Percentiles rank a stretch among this genome's conserved stretches.
phyloP scores from a whole-genome alignment of 1,140 invertebrate species.

The Zaprionus taronus region DNA sequence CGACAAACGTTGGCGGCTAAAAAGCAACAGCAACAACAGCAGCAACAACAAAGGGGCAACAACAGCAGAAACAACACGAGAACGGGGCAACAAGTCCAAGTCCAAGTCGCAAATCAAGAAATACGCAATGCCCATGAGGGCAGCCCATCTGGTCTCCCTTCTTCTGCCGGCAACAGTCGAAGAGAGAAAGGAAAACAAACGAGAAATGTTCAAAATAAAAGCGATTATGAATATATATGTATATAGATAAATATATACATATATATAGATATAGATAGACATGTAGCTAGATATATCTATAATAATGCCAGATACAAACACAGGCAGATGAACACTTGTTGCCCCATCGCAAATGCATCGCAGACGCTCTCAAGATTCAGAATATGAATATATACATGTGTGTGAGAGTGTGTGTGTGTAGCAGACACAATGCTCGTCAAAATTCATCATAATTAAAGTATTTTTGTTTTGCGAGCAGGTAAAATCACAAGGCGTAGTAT shows the following conservation, averaged over 20 bases:
- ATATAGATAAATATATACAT: not conserved
- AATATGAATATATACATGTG: slow-evolving; percentile 13
- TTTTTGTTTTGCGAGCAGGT: not conserved
- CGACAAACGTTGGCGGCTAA: slow-evolving; percentile 58
- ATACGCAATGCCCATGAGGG: slow-evolving; percentile 34
- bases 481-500: not conserved
- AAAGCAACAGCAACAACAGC: slow-evolving; percentile 49
- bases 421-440: not conserved
- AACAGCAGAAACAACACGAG: slow-evolving; percentile 26
- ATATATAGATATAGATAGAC: slow-evolving; percentile 23
- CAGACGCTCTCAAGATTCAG: slow-evolving; percentile 1
- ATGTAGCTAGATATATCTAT: slow-evolving; percentile 18
- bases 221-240: slow-evolving; percentile 41
- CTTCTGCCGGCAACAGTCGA: not conserved
- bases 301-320: slow-evolving; percentile 57
- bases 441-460: not conserved
- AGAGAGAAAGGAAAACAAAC: slow-evolving; percentile 17
- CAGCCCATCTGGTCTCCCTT: slow-evolving; percentile 19
- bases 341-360: slow-evolving; percentile 26
- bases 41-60: slow-evolving; percentile 33
- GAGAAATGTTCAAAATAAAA: slow-evolving; percentile 55
- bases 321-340: slow-evolving; percentile 48
- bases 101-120: slow-evolving; percentile 57
- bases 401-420: not conserved
- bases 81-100: slow-evolving; percentile 69